Evolutionary conservation across 1,140 invertebrate genomes (phyloP).

Genomic region (Calephelis virginiensis): DNA sequence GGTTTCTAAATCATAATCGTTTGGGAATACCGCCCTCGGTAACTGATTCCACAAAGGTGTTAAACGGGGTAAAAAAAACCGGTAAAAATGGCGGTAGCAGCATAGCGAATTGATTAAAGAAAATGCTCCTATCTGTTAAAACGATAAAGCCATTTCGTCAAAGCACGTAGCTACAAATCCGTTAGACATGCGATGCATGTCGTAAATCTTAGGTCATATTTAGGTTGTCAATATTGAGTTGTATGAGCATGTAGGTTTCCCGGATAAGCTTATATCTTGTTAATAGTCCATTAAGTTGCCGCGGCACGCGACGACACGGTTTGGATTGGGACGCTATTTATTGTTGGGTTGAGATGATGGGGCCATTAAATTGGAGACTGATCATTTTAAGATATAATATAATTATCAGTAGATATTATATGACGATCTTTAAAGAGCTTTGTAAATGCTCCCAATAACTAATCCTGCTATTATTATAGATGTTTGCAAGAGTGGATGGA

Average conservation of each 20-base stretch:
- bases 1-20: too few species aligned
- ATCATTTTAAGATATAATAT: conserved; percentile 1
- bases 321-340: conserved; percentile 53
- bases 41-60: too few species aligned
- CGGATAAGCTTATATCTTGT: conserved; percentile 45
- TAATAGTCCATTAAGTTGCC: conserved; percentile 61
- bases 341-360: conserved; percentile 40
- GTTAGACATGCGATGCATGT: not conserved
- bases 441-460: too few species aligned
- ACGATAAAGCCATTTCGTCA: not conserved
- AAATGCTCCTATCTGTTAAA: too few species aligned
- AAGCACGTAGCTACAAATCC: not conserved
- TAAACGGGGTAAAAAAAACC: too few species aligned
- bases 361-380: conserved; percentile 28
- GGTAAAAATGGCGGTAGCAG: too few species aligned
- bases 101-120: too few species aligned
- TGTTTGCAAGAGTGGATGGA: too few species aligned
- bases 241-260: conserved; percentile 26
- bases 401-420: not conserved
- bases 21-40: too few species aligned
- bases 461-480: too few species aligned
- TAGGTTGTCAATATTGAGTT: conserved; percentile 28
- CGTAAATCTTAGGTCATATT: conserved; percentile 23
- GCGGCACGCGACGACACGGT: conserved; percentile 50
- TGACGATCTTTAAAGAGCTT: too few species aligned